These are phyloP conservation scores for Clinocottus analis DNA, from an alignment of 2,113 vertebrate species.

Conservation along the genomic window DNA sequence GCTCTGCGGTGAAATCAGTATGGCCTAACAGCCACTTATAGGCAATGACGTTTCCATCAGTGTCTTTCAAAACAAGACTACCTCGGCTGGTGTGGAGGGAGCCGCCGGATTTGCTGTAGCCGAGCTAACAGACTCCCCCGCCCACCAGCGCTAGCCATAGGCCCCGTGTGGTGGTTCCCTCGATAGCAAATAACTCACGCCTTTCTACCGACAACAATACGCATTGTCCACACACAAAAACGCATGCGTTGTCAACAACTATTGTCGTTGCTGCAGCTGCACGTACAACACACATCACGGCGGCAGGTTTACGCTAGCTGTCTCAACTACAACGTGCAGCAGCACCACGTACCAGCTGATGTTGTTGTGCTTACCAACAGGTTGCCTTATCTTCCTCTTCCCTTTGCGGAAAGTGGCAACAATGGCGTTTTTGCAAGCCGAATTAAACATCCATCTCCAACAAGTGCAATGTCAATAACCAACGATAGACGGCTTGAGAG, in stretches of 20 bases:
- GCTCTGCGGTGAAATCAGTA: background rate
- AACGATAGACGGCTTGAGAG: fast-evolving
- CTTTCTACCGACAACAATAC: background rate
- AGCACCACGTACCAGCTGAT: background rate
- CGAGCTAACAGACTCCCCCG: slow-evolving; percentile 32
- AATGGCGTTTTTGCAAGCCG: too few relatives aligned
- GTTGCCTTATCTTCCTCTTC: slow-evolving; percentile 24
- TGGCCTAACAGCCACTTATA: background rate
- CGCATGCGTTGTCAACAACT: background rate
- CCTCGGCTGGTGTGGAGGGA: background rate
- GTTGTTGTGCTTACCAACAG: slow-evolving; percentile 58
- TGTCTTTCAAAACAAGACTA: background rate
- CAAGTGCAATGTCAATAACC: fast-evolving
- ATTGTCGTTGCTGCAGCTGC: background rate
- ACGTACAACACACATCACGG: background rate
- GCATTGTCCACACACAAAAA: too few relatives aligned
- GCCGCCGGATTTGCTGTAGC: background rate
- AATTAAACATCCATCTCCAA: background rate
- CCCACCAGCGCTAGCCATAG: slow-evolving; percentile 32
- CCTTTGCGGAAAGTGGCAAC: background rate
- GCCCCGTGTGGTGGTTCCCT: slow-evolving; percentile 23
- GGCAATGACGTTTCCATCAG: background rate
- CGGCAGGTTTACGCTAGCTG: background rate
- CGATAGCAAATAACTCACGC: background rate
- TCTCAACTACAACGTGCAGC: too few relatives aligned